phyloP scores from a whole-genome alignment of 2,888 invertebrate genomes.

The Ornithoptera priamus region DNA sequence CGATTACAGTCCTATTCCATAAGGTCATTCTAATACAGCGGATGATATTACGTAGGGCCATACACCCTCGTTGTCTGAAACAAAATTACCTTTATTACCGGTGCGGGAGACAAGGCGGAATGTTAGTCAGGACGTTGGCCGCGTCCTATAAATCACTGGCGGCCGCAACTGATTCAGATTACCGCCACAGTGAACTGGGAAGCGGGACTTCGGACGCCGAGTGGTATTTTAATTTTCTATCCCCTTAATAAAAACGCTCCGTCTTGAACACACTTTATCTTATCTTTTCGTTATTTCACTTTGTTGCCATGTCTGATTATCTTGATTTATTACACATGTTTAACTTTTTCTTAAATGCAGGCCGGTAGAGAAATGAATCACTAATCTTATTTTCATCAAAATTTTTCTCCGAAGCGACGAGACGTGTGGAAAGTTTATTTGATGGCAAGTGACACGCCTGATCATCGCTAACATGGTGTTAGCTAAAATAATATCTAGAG shows the following conservation, averaged over 20 bases:
- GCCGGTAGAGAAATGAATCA: too few species aligned
- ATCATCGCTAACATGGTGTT: too few species aligned
- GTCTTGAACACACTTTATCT: constrained; percentile 26
- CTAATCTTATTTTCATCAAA: too few species aligned
- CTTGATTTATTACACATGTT: constrained; percentile 6
- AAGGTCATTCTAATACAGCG: constrained; percentile 17
- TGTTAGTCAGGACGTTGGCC: constrained; percentile 51
- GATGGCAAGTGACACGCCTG: too few species aligned
- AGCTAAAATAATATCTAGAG: too few species aligned
- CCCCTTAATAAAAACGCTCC: constrained; percentile 26
- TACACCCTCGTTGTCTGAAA: constrained; percentile 42
- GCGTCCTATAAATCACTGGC: constrained; percentile 71
- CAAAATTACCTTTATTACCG: constrained; percentile 68
- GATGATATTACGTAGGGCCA: constrained; percentile 22
- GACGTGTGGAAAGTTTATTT: too few species aligned
- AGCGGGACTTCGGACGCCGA: constrained; percentile 39
- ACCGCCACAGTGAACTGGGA: constrained; percentile 48
- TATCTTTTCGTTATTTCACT: constrained; percentile 19
- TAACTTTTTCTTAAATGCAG: too few species aligned
- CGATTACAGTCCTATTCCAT: constrained; percentile 20
- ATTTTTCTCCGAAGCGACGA: too few species aligned
- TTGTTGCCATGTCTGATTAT: constrained; percentile 7
- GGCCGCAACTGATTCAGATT: constrained; percentile 73
- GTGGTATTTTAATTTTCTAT: constrained; percentile 31
- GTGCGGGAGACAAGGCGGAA: constrained; percentile 56